Evolutionary conservation across 2,113 vertebrate species (phyloP).

Genomic region (Microtus montanus): DNA sequence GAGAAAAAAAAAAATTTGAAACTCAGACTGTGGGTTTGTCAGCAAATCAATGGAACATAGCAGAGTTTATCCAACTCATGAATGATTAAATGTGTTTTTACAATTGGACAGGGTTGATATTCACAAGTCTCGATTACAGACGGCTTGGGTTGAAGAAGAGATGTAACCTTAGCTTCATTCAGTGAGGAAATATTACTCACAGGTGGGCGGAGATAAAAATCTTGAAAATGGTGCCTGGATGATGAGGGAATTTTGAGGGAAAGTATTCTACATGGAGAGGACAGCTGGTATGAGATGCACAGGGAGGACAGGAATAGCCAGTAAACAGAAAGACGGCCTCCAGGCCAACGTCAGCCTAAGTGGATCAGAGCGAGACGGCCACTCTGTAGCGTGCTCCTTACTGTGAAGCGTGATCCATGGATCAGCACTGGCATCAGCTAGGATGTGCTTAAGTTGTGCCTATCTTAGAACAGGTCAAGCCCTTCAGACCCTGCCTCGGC

Average conservation of each 20-base stretch:
- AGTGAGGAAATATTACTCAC: not conserved
- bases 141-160: slow-evolving; percentile 24
- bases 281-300: not conserved
- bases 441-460: not conserved
- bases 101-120: not conserved
- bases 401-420: not conserved
- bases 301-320: not conserved
- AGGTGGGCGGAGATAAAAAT: slow-evolving; percentile 7
- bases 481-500: not conserved
- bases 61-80: slow-evolving; percentile 59
- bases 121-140: slow-evolving; percentile 43
- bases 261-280: not conserved
- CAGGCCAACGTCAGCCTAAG: not conserved
- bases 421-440: not conserved
- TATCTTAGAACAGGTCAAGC: not conserved
- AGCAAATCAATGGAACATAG: slow-evolving; percentile 70
- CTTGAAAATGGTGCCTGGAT: slow-evolving; percentile 35
- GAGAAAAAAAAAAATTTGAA: slow-evolving; percentile 18
- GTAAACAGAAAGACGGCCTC: not conserved
- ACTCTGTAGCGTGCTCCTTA: not conserved
- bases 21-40: slow-evolving; percentile 47
- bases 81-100: slow-evolving; percentile 74
- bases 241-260: slow-evolving; percentile 29
- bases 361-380: not conserved
- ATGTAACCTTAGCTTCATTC: not conserved